These are phyloP conservation scores for Ctenopoma kingsleyae DNA, from an alignment of 2,797 vertebrate species.

Conservation along the genomic window DNA sequence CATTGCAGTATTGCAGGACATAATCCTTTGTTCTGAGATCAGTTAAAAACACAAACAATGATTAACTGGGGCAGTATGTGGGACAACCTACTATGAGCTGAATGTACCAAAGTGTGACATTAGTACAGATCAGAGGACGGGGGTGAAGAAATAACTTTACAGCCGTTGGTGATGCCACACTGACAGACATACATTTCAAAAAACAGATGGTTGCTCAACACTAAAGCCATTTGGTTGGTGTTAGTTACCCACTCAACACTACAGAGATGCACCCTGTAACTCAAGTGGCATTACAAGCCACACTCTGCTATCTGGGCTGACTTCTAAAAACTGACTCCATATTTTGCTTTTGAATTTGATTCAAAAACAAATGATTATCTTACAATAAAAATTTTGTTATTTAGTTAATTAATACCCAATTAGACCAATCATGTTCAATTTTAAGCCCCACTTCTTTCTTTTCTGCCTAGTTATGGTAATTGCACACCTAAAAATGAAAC, in stretches of 20 bases:
- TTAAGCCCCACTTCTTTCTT: neutral
- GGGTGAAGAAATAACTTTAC: neutral
- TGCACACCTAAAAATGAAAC: conserved; percentile 5
- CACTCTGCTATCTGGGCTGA: neutral
- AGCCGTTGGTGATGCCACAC: neutral
- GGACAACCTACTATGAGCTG: conserved; percentile 18
- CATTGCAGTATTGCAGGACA: conserved; percentile 25
- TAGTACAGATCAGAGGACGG: conserved; percentile 9
- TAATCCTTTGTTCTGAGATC: conserved; percentile 62
- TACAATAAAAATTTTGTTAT: neutral
- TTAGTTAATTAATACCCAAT: neutral
- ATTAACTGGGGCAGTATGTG: conserved; percentile 36
- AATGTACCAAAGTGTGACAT: conserved; percentile 12
- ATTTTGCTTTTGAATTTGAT: neutral
- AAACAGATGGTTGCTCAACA: neutral
- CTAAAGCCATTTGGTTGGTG: neutral
- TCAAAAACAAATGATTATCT: neutral
- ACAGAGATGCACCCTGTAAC: neutral
- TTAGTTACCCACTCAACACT: neutral
- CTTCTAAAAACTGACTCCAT: neutral
- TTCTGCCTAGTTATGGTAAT: neutral
- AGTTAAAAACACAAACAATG: conserved; percentile 59
- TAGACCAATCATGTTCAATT: neutral
- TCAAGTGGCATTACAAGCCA: neutral
- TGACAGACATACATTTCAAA: too few species aligned